Evolutionary conservation across 53 echinoderm and acorn worm species (phyloP).

Genomic region (Temnopleurus reevesii): DNA sequence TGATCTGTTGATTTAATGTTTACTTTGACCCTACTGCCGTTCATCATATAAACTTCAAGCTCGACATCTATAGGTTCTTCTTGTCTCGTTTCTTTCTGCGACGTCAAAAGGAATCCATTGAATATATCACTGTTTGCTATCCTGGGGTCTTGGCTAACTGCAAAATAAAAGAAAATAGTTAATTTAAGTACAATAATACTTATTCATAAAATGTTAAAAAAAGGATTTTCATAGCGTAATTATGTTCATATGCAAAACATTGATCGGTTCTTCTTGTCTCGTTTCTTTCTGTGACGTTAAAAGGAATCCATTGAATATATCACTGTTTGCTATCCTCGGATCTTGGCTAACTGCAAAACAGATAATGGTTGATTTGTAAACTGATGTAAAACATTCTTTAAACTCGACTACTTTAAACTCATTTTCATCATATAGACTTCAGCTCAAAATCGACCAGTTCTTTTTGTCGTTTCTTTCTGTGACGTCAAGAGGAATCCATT

Average conservation of each 20-base stretch:
- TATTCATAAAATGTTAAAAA: too few relatives aligned
- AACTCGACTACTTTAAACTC: too few relatives aligned
- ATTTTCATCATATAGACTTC: constrained; percentile 87
- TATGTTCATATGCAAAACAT: too few relatives aligned
- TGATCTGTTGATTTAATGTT: constrained; percentile 93
- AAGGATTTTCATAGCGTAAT: too few relatives aligned
- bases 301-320: constrained; percentile 96
- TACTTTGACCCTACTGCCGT: constrained; percentile 87
- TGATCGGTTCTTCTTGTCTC: constrained; percentile 68
- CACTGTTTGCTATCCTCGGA: constrained; percentile 85
- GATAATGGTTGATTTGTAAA: too few relatives aligned
- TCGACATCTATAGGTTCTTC: constrained; percentile 76
- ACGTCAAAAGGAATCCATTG: constrained; percentile 94
- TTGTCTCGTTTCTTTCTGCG: constrained; percentile 87
- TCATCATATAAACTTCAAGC: constrained; percentile 94
- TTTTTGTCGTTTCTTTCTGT: too few relatives aligned
- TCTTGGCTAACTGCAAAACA: constrained; percentile 98
- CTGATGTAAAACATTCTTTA: too few relatives aligned
- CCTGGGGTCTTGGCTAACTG: constrained; percentile 94
- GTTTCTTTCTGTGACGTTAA: constrained; percentile 94
- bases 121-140: constrained; percentile 92
- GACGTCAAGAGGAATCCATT: too few relatives aligned
- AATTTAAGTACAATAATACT: too few relatives aligned
- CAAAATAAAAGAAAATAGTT: not conserved
- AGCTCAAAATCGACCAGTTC: constrained; percentile 66